Conservation (phyloP, 2,797 vertebrate genomes). For the Pseudochromis fuscus region DNA sequence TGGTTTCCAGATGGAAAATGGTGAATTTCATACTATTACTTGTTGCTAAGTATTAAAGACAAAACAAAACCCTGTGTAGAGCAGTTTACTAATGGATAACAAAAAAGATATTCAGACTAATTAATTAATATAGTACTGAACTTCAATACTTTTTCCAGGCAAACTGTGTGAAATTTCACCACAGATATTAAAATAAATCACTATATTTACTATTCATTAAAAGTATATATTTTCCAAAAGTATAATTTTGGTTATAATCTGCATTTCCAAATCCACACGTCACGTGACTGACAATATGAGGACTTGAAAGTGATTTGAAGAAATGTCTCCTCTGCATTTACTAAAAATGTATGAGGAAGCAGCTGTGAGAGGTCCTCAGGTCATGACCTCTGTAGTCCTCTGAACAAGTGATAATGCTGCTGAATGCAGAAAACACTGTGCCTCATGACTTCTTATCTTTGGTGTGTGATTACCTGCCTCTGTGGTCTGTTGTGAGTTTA, state of each 20-base stretch:
- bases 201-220: too few relatives aligned
- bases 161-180: too few relatives aligned
- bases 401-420: constrained; percentile 37
- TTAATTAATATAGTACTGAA: too few relatives aligned
- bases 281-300: constrained; percentile 17
- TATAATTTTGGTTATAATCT: not conserved
- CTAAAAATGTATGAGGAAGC: constrained; percentile 25
- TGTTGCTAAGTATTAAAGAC: too few relatives aligned
- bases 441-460: not conserved
- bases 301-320: constrained; percentile 11
- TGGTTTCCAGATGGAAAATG: too few relatives aligned
- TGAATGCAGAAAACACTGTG: not conserved
- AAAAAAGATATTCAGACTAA: too few relatives aligned
- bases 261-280: constrained; percentile 9
- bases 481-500: not conserved
- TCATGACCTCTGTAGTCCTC: constrained; percentile 22
- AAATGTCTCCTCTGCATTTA: constrained; percentile 11
- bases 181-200: too few relatives aligned
- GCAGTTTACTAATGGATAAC: too few relatives aligned
- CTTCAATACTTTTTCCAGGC: too few relatives aligned
- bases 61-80: too few relatives aligned
- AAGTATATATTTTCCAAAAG: too few relatives aligned
- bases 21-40: too few relatives aligned
- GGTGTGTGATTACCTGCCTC: constrained; percentile 9
- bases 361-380: constrained; percentile 45